Percentiles rank a stretch among this genome's conserved stretches.
These are phyloP conservation scores for Autographa pulchrina DNA, from an alignment of 2,888 invertebrate genomes.

Conservation along the genomic window DNA sequence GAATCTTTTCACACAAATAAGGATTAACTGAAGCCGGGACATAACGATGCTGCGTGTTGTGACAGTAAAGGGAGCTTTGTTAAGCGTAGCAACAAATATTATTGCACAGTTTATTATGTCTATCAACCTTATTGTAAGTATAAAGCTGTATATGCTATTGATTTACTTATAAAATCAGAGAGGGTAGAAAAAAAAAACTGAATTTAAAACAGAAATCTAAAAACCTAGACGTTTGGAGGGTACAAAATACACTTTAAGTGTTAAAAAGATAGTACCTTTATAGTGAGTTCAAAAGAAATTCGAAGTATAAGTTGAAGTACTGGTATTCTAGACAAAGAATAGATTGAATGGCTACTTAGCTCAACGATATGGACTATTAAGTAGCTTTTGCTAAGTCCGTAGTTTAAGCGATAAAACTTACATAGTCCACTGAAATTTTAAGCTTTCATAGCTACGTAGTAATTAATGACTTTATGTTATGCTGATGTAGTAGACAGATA, in stretches of 20 bases:
- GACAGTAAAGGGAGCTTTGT: not conserved
- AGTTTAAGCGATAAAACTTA: conserved; percentile 1
- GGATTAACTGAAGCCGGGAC: conserved; percentile 1
- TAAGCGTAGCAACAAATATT: not conserved
- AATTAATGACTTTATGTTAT: not conserved
- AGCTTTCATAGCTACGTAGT: not conserved
- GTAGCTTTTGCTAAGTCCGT: conserved; percentile 4
- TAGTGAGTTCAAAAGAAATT: not conserved
- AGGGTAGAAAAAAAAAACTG: too few species aligned
- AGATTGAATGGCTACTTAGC: conserved; percentile 1
- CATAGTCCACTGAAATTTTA: not conserved
- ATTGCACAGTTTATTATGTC: not conserved
- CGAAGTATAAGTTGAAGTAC: too few species aligned
- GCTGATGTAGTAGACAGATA: not conserved
- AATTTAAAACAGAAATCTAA: too few species aligned
- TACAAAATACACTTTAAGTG: too few species aligned
- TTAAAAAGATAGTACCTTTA: not conserved
- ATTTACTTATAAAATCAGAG: too few species aligned
- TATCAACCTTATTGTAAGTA: not conserved
- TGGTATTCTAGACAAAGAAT: not conserved
- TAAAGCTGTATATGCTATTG: too few species aligned
- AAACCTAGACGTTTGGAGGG: too few species aligned
- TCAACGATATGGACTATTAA: conserved; percentile 1
- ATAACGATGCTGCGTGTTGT: not conserved
- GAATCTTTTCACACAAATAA: conserved; percentile 9